phyloP scores from a whole-genome alignment of 2,797 vertebrate species.

The Phyllotis vaccarum region DNA sequence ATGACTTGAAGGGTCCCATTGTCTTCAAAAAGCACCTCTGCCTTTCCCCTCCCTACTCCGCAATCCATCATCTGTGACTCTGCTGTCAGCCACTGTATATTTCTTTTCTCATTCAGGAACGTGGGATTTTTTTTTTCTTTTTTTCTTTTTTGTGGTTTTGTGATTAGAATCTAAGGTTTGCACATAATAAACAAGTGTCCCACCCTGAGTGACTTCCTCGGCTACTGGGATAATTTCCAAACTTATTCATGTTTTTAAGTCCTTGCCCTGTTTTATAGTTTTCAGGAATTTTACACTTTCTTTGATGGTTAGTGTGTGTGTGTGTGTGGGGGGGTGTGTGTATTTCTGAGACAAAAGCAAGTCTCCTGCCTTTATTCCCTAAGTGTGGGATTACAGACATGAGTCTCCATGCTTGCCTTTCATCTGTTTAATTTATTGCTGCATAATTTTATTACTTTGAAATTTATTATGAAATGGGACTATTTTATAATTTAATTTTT shows the following conservation, averaged over 20 bases:
- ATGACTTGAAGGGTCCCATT: neutral
- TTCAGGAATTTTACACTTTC: neutral
- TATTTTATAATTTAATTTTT: neutral
- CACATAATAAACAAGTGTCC: neutral
- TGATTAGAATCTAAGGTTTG: neutral
- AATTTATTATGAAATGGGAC: neutral
- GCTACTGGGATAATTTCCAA: neutral
- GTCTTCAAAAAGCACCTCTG: neutral
- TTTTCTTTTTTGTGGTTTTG: neutral
- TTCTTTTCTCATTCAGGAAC: neutral
- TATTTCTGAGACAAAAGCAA: neutral
- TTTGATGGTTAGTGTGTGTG: neutral
- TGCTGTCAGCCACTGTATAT: neutral
- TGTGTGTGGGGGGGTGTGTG: neutral
- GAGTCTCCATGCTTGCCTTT: neutral
- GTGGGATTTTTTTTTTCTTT: neutral
- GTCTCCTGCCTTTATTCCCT: neutral
- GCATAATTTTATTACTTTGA: neutral
- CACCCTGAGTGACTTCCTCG: neutral
- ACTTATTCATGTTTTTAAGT: neutral
- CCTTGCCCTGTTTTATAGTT: neutral
- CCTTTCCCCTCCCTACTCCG: neutral
- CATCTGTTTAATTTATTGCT: neutral
- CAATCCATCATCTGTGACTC: no score
- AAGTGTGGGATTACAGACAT: neutral